These are phyloP conservation scores for Syngnathus scovelli DNA, from an alignment of 2,113 vertebrate genomes.

Conservation along the genomic window DNA sequence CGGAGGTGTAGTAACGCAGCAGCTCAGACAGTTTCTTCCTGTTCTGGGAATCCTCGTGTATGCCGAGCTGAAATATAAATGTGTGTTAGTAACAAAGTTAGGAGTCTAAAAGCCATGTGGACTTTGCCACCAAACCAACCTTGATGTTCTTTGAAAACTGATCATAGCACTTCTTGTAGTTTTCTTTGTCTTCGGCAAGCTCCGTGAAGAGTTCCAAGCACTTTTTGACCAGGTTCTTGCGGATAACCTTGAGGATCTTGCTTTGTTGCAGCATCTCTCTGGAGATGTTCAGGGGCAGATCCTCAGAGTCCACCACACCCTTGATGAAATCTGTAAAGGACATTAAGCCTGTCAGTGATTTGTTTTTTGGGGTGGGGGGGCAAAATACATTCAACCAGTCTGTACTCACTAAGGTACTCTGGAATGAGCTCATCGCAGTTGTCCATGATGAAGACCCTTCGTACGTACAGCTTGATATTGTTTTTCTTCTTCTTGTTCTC, in stretches of 20 bases:
- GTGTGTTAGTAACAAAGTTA: not conserved
- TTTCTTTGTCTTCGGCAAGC: constrained; percentile 90
- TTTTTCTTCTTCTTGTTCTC: constrained; percentile 96
- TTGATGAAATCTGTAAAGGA: constrained; percentile 81
- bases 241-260: constrained; percentile 95
- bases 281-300: constrained; percentile 93
- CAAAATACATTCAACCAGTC: not conserved
- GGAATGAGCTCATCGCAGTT: constrained; percentile 95
- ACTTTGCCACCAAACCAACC: constrained; percentile 62
- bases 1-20: constrained; percentile 88
- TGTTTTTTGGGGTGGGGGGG: too few species aligned
- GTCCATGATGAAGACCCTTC: constrained; percentile 98
- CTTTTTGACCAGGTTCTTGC: constrained; percentile 97
- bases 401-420: constrained; percentile 91
- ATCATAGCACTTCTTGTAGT: constrained; percentile 94
- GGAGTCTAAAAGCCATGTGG: not conserved
- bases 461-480: constrained; percentile 93
- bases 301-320: constrained; percentile 95
- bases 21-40: constrained; percentile 92
- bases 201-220: constrained; percentile 92
- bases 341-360: not conserved
- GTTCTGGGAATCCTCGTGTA: constrained; percentile 95
- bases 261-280: constrained; percentile 97
- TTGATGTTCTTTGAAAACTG: constrained; percentile 98
- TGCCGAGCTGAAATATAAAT: constrained; percentile 79